phyloP scores from a whole-genome alignment of 2,888 invertebrate species.

The Epinotia ramella region DNA sequence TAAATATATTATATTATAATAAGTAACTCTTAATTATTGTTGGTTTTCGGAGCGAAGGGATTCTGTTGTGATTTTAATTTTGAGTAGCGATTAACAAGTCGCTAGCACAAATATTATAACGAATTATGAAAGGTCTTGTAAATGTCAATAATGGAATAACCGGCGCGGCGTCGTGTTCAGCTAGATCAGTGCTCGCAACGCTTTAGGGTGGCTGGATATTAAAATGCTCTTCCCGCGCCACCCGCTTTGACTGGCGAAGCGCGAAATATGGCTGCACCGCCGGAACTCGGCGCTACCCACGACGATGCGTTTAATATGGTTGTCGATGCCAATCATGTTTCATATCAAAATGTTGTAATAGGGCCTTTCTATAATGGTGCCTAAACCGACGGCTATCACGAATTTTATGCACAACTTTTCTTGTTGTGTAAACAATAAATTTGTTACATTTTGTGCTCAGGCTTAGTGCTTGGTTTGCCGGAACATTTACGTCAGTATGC shows the following conservation, averaged over 20 bases:
- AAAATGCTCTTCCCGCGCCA: conserved; percentile 53
- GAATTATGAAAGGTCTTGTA: not conserved
- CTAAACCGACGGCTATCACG: not conserved
- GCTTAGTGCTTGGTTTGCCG: not conserved
- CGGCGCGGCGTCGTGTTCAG: not conserved
- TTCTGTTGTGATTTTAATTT: not conserved
- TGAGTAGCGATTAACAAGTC: not conserved
- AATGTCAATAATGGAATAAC: conserved; percentile 18
- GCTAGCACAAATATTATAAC: not conserved
- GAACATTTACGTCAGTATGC: not conserved
- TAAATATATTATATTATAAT: too few relatives aligned
- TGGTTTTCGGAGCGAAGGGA: not conserved
- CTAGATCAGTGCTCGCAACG: conserved; percentile 12
- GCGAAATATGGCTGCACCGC: conserved; percentile 68
- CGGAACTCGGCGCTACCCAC: conserved; percentile 55
- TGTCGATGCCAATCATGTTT: conserved; percentile 49
- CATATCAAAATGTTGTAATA: conserved; percentile 40
- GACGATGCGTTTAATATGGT: conserved; percentile 62
- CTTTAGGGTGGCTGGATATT: conserved; percentile 53
- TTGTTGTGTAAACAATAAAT: not conserved
- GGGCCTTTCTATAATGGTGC: not conserved
- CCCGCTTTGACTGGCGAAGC: conserved; percentile 71
- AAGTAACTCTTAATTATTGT: not conserved
- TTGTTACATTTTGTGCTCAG: too few relatives aligned
- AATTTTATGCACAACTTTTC: not conserved